Evolutionary conservation across 1,140 invertebrate genomes (phyloP), one percentile per base, ranked within the genome.

Genomic region (Dreissena rostriformis): DNA sequence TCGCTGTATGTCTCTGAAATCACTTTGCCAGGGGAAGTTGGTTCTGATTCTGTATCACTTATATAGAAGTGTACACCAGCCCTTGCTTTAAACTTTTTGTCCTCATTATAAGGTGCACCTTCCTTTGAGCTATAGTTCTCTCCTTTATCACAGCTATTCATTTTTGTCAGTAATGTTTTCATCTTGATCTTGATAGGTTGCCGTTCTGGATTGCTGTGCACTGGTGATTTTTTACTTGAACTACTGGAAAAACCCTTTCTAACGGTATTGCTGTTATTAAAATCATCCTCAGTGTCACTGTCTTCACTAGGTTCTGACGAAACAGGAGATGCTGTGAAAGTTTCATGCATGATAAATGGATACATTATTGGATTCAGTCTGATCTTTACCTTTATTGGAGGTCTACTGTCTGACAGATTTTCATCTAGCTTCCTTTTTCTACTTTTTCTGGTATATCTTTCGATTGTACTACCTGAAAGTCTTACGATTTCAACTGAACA

Each of bases 321-420:
- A 14, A 53, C 24, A 22, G 77, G 70, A 24, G 77, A 55, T 19
- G 65, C 8, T 39, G 39, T 39, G 39, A 39, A 79, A 17, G 29
- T 66, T 68, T 68, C 66, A 68, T 65, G 77, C 11, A 67, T 70
- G 24, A 68, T 79, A 14, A 63, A 28, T 51, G 75, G 75, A 71
- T 79, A 79, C 12, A 68, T 53, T 53, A 79, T 57, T 28, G 70
- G 65, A 79, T 66, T 79, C 22, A 70, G 55, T 28, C 70, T 79
- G 10, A 79, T 79, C 39, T 52, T 81, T 17, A 81, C 79, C 73
- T 81, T 81, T 63, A 81, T 72, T 24, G 79, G 79, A 29, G 79
- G 79, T 51, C 70, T 63, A 51, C 39, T 55, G 39, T 80, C 77
- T 2, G 55, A 22, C 28, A 19, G 19, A n/a, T 15, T 11, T 26